Percentiles rank a stretch among this genome's conserved stretches.
Conservation (phyloP, 1,140 invertebrate genomes). For the Piezodorus guildinii region DNA sequence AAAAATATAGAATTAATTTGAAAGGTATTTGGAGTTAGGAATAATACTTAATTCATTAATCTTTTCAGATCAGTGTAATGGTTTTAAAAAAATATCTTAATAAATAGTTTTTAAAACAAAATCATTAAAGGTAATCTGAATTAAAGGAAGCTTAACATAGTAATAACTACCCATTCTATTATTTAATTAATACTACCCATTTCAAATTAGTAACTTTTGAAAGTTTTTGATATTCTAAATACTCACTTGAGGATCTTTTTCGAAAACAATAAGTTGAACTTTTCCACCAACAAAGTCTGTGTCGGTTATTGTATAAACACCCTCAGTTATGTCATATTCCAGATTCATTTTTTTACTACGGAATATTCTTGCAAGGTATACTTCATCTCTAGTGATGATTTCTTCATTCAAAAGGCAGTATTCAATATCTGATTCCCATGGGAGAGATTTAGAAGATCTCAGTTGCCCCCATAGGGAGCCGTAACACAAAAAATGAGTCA, state of each 20-base stretch:
- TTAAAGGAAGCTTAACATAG: no score
- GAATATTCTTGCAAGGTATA: slow-evolving; percentile 34
- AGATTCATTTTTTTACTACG: slow-evolving; percentile 32
- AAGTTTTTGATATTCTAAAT: no score
- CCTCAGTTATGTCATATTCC: slow-evolving; percentile 36
- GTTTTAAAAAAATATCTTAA: no score
- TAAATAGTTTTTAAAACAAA: no score
- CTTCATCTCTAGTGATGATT: slow-evolving; percentile 35
- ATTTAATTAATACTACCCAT: no score
- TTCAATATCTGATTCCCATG: slow-evolving; percentile 39
- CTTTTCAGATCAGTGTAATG: no score
- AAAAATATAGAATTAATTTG: no score
- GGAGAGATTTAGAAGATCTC: slow-evolving; percentile 34
- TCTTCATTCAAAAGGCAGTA: slow-evolving; percentile 39
- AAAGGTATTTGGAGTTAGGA: no score
- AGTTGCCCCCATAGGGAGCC: slow-evolving; percentile 43
- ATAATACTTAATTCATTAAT: no score
- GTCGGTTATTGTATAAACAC: slow-evolving; percentile 34
- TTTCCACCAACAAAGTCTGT: slow-evolving; percentile 25
- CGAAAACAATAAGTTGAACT: slow-evolving; percentile 35
- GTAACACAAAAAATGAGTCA: slow-evolving; percentile 41
- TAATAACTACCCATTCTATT: no score
- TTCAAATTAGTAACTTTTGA: no score
- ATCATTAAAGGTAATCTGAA: no score
- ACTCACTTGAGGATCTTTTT: slow-evolving; percentile 32